Percentiles rank a stretch among this genome's conserved stretches.
phyloP scores from a whole-genome alignment of 2,888 invertebrate species.

The Plebejus anna region DNA sequence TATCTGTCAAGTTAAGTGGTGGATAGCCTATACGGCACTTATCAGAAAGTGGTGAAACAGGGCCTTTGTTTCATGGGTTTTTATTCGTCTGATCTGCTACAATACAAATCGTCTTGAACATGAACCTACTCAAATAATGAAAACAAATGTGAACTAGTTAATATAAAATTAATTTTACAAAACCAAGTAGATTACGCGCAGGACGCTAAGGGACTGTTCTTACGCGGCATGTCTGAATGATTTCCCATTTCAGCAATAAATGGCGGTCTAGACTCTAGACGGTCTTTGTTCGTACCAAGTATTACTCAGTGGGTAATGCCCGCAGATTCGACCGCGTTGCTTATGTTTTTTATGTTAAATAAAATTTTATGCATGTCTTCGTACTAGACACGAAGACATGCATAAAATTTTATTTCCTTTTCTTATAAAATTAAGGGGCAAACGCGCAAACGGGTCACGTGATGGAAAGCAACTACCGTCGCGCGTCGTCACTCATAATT shows the following conservation, averaged over 20 bases:
- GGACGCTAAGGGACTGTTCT: neutral
- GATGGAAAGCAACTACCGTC: neutral
- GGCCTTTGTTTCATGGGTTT: no score
- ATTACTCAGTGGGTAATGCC: constrained; percentile 9
- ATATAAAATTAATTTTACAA: neutral
- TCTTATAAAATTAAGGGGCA: no score
- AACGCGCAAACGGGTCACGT: neutral
- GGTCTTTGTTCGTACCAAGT: constrained; percentile 18
- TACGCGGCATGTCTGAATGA: constrained; percentile 16
- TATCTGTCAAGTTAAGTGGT: no score
- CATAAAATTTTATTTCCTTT: neutral
- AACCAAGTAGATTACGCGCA: neutral
- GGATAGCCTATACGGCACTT: no score
- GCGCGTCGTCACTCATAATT: no score
- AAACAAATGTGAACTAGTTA: no score
- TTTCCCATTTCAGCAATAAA: constrained; percentile 26
- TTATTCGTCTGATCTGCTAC: neutral
- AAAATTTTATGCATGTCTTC: no score
- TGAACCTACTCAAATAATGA: neutral
- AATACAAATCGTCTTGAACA: neutral
- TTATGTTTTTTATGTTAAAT: neutral
- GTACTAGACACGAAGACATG: neutral
- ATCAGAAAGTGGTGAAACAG: no score
- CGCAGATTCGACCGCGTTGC: constrained; percentile 9
- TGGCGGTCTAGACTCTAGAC: constrained; percentile 12